Evolutionary conservation across 2,888 invertebrate genomes (phyloP).

Genomic region (Apamea epomidion): DNA sequence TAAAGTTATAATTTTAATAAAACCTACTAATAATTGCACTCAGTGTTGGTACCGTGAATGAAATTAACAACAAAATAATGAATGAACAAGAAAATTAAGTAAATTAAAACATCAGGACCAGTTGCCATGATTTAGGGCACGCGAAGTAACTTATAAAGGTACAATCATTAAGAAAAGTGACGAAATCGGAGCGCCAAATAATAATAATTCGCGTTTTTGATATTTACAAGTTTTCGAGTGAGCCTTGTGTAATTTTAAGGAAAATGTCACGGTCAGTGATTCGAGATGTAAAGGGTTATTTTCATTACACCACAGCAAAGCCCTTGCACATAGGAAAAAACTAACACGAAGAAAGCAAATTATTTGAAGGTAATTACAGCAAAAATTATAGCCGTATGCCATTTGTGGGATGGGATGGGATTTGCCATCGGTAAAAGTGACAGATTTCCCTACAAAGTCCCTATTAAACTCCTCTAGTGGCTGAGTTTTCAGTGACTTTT

Average conservation of each 20-base stretch:
- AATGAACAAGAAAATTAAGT: slow-evolving; percentile 61
- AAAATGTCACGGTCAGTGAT: slow-evolving; percentile 86
- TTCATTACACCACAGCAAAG: slow-evolving; percentile 39
- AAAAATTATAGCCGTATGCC: not conserved
- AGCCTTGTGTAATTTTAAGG: slow-evolving; percentile 77
- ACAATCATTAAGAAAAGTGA: slow-evolving; percentile 78
- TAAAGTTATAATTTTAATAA: not conserved
- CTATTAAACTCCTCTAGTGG: no score
- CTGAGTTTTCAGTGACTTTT: not conserved
- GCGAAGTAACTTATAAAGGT: slow-evolving; percentile 41
- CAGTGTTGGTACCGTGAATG: slow-evolving; percentile 20
- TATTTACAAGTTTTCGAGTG: slow-evolving; percentile 79
- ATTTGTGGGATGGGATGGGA: no score
- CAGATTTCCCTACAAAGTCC: not conserved
- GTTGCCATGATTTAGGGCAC: slow-evolving; percentile 55
- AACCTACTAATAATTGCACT: not conserved
- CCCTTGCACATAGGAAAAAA: not conserved
- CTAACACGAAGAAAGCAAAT: not conserved
- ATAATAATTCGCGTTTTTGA: slow-evolving; percentile 75
- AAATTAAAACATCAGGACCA: slow-evolving; percentile 66
- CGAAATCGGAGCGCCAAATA: slow-evolving; percentile 82
- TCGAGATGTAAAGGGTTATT: slow-evolving; percentile 78
- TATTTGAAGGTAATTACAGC: not conserved
- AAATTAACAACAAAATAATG: slow-evolving; percentile 27
- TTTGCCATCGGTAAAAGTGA: not conserved